These are phyloP conservation scores for Stichopus horrens DNA, from an alignment of 53 echinoderm and acorn worm genomes.

Conservation along the genomic window DNA sequence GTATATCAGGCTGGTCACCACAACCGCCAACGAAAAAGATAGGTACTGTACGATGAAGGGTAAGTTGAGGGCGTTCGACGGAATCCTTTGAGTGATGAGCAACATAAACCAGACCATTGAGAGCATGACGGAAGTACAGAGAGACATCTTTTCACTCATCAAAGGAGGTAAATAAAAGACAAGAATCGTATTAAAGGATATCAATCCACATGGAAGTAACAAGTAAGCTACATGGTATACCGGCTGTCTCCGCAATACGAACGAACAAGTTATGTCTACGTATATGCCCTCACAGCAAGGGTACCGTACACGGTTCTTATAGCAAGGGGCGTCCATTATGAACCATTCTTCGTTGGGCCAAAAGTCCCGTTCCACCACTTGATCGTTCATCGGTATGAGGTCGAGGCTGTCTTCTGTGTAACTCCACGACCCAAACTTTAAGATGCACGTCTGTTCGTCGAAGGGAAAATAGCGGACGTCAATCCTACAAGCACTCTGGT, in stretches of 20 bases:
- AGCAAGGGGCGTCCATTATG: slow-evolving; percentile 69
- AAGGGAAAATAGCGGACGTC: slow-evolving; percentile 95
- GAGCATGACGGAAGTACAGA: slow-evolving; percentile 89
- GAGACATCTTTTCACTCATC: slow-evolving; percentile 92
- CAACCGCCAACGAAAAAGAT: slow-evolving; percentile 83
- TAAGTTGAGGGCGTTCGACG: slow-evolving; percentile 82
- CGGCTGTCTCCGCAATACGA: slow-evolving; percentile 84
- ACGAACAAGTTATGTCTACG: slow-evolving; percentile 89
- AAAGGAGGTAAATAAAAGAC: slow-evolving; percentile 96
- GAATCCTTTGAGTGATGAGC: slow-evolving; percentile 85
- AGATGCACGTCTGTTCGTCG: slow-evolving; percentile 86
- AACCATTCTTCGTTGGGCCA: slow-evolving; percentile 94
- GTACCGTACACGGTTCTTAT: slow-evolving; percentile 69
- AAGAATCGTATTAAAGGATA: slow-evolving; percentile 87
- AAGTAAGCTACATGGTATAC: slow-evolving; percentile 91
- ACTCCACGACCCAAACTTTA: slow-evolving; percentile 98
- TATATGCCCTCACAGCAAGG: slow-evolving; percentile 80
- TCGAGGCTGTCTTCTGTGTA: slow-evolving; percentile 76
- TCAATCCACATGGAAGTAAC: slow-evolving; percentile 85
- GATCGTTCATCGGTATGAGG: slow-evolving; percentile 67
- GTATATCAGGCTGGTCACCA: slow-evolving; percentile 76
- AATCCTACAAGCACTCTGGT: slow-evolving; percentile 92
- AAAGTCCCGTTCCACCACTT: slow-evolving; percentile 68
- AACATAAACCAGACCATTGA: slow-evolving; percentile 92
- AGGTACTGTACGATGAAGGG: slow-evolving; percentile 96